Conservation (phyloP, 1,140 invertebrate species). For the Ladona fulva region DNA sequence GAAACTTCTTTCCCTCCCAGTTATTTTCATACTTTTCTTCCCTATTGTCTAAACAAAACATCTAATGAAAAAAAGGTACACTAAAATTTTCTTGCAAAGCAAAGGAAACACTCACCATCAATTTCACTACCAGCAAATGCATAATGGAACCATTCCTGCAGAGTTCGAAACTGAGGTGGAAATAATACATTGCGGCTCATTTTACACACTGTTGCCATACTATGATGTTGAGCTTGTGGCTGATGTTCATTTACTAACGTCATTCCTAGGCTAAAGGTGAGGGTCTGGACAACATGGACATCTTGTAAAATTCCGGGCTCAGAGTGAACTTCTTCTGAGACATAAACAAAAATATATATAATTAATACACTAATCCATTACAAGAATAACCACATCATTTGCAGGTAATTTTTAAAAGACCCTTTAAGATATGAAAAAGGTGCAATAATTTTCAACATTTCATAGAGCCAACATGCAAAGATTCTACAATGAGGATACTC, state of each 20-base stretch:
- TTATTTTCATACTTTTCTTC: no score
- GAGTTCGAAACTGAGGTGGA: constrained; percentile 86
- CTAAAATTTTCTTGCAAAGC: no score
- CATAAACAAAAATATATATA: neutral
- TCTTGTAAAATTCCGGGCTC: constrained; percentile 34
- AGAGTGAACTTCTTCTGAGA: neutral
- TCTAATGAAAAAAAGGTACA: no score
- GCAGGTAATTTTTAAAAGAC: no score
- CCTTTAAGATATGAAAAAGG: no score
- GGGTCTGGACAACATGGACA: constrained; percentile 70
- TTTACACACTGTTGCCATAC: constrained; percentile 86
- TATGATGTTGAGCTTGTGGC: constrained; percentile 63
- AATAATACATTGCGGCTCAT: constrained; percentile 85
- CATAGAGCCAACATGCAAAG: no score
- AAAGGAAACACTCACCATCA: constrained; percentile 59
- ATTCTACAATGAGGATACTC: no score
- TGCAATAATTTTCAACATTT: no score
- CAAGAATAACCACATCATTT: no score
- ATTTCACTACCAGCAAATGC: constrained; percentile 88
- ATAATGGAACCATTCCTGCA: constrained; percentile 95
- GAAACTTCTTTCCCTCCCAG: no score
- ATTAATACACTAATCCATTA: no score
- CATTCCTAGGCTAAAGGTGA: constrained; percentile 82
- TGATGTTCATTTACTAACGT: constrained; percentile 39
- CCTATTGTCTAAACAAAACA: no score